Conservation (phyloP, 2,888 invertebrate species). For the Caenorhabditis sp. region DNA sequence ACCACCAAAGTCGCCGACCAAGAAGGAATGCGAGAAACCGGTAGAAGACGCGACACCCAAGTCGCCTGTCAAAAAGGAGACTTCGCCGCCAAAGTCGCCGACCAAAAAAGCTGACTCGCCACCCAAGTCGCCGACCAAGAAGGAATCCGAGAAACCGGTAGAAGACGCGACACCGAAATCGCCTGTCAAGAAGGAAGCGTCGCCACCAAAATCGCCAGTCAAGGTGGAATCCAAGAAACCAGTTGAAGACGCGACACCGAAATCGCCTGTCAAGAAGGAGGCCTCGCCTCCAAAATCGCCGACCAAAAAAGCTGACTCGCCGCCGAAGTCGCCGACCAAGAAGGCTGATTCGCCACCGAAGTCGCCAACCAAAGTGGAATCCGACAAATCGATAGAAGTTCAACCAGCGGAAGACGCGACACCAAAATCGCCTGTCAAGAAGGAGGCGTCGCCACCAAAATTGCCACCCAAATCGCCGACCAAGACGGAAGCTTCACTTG, state of each 20-base stretch:
- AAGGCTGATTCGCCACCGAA: constrained; percentile 8
- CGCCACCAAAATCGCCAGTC: constrained; percentile 5
- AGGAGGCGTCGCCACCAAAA: neutral
- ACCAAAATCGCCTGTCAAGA: neutral
- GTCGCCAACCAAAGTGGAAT: constrained; percentile 11
- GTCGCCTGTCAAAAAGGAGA: constrained; percentile 4
- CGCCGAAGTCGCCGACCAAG: neutral
- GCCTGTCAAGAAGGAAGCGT: constrained; percentile 24
- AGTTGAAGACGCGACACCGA: constrained; percentile 4
- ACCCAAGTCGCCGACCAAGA: constrained; percentile 15
- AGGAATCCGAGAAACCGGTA: too few relatives aligned
- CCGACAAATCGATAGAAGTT: neutral
- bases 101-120: neutral
- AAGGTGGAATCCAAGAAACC: constrained; percentile 11
- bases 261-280: constrained; percentile 19
- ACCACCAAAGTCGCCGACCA: constrained; percentile 10
- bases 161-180: constrained; percentile 17
- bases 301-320: constrained; percentile 10
- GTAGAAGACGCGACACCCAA: constrained; percentile 8
- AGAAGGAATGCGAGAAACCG: constrained; percentile 21
- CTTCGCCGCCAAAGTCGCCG: constrained; percentile 10
- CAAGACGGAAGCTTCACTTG: constrained; percentile 26
- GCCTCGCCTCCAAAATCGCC: constrained; percentile 10
- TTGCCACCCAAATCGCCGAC: constrained; percentile 14
- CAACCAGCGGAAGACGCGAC: too few relatives aligned